Percentiles rank a stretch among this genome's conserved stretches.
These are phyloP conservation scores for Gymnoscopelus microlampas DNA, from an alignment of 2,797 vertebrate genomes.

Conservation along the genomic window DNA sequence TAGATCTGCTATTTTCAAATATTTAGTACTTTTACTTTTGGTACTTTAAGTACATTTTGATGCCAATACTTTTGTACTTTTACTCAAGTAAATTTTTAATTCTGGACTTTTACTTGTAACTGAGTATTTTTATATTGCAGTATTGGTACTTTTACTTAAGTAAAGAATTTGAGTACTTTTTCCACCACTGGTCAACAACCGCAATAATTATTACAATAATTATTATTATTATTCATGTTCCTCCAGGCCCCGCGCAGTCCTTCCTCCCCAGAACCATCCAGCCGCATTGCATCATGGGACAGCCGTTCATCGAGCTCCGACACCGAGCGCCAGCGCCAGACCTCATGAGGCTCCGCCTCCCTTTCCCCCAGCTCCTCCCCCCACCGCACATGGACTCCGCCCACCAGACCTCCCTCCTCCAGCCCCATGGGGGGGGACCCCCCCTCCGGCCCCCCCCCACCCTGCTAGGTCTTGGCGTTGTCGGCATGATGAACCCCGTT, in stretches of 20 bases:
- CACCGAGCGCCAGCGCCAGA: constrained; percentile 89
- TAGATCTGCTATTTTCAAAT: too few relatives aligned
- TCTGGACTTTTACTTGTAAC: too few relatives aligned
- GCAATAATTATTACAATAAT: too few relatives aligned
- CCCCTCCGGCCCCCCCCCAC: constrained; percentile 38
- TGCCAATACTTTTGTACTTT: too few relatives aligned
- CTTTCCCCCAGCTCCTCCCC: constrained; percentile 67
- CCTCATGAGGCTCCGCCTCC: constrained; percentile 83
- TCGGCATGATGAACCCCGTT: constrained; percentile 74
- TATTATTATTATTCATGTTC: too few relatives aligned
- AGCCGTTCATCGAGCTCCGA: constrained; percentile 93
- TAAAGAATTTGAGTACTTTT: too few relatives aligned
- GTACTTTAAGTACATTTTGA: too few relatives aligned
- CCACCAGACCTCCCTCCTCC: not conserved
- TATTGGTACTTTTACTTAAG: too few relatives aligned
- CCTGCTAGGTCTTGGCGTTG: constrained; percentile 71
- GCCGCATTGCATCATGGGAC: constrained; percentile 93
- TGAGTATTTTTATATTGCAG: too few relatives aligned
- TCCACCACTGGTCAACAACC: too few relatives aligned
- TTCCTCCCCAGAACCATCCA: constrained; percentile 86
- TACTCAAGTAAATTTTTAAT: too few relatives aligned
- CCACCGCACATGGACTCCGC: constrained; percentile 10
- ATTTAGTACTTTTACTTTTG: too few relatives aligned
- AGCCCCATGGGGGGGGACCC: constrained; percentile 40
- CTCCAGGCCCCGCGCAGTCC: constrained; percentile 80